Evolutionary conservation across 1,140 invertebrate genomes (phyloP).

Genomic region (Phthorimaea operculella): DNA sequence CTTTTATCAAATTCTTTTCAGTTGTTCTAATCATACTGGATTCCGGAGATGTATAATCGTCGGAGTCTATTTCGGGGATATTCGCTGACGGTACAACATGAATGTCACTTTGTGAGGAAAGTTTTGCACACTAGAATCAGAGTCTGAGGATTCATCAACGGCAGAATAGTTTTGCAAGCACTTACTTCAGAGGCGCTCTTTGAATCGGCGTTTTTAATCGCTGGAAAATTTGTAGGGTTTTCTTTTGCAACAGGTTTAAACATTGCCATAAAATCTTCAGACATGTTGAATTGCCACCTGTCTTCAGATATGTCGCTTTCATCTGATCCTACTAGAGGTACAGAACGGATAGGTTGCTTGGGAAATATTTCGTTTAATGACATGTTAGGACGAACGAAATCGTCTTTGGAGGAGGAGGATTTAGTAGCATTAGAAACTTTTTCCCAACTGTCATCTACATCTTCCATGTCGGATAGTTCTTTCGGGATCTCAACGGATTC

Average conservation of each 20-base stretch:
- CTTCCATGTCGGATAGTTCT: conserved; percentile 5
- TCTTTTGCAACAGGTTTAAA: conserved; percentile 12
- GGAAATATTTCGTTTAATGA: conserved; percentile 1
- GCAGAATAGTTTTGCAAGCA: background rate
- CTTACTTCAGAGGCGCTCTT: background rate
- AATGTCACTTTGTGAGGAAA: background rate
- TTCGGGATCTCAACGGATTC: background rate
- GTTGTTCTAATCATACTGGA: background rate
- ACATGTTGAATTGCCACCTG: conserved; percentile 30
- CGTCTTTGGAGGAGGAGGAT: background rate
- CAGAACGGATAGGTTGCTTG: conserved; percentile 10
- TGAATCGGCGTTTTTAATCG: conserved; percentile 8
- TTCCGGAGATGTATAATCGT: conserved; percentile 23
- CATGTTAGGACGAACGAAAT: background rate
- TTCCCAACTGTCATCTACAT: conserved; percentile 16
- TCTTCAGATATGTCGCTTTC: conserved; percentile 28
- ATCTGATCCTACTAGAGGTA: conserved; percentile 21
- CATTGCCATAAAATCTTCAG: conserved; percentile 14
- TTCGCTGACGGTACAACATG: conserved; percentile 8
- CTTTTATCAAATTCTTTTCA: too few species aligned
- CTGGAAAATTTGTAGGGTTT: background rate
- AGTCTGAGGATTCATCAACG: background rate
- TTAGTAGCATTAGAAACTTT: background rate
- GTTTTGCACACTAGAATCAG: background rate
- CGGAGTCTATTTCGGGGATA: conserved; percentile 33